These are phyloP conservation scores for Chelonus insularis DNA, from an alignment of 1,140 invertebrate species.

Conservation along the genomic window DNA sequence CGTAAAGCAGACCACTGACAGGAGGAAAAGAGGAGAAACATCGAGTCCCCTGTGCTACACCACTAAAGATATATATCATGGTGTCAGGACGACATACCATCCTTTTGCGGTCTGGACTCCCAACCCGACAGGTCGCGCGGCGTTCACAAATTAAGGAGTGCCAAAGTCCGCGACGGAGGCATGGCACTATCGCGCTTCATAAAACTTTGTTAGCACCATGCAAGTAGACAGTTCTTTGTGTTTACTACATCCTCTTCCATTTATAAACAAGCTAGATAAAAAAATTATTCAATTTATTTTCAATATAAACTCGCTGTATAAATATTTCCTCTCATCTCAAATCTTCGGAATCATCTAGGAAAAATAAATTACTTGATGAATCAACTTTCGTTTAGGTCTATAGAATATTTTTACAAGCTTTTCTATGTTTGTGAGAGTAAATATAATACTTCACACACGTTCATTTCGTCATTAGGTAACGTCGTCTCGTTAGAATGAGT, in stretches of 20 bases:
- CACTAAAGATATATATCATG: slow-evolving; percentile 51
- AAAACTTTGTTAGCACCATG: slow-evolving; percentile 55
- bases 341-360: too few species aligned
- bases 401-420: too few species aligned
- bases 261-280: neutral
- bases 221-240: slow-evolving; percentile 41
- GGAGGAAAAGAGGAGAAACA: slow-evolving; percentile 11
- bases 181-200: slow-evolving; percentile 56
- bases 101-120: slow-evolving; percentile 47
- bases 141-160: slow-evolving; percentile 58
- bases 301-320: too few species aligned
- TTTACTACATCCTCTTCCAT: neutral
- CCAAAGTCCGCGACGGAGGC: slow-evolving; percentile 51
- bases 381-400: too few species aligned
- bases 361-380: too few species aligned
- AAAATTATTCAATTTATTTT: neutral
- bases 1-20: slow-evolving; percentile 4
- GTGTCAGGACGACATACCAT: slow-evolving; percentile 54
- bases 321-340: too few species aligned
- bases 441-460: slow-evolving; percentile 5
- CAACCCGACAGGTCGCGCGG: slow-evolving; percentile 25
- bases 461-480: slow-evolving; percentile 49
- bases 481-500: slow-evolving; percentile 51
- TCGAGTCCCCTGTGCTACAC: neutral
- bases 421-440: neutral